phyloP scores from a whole-genome alignment of 2,797 vertebrate genomes.

The Mus spretus region DNA sequence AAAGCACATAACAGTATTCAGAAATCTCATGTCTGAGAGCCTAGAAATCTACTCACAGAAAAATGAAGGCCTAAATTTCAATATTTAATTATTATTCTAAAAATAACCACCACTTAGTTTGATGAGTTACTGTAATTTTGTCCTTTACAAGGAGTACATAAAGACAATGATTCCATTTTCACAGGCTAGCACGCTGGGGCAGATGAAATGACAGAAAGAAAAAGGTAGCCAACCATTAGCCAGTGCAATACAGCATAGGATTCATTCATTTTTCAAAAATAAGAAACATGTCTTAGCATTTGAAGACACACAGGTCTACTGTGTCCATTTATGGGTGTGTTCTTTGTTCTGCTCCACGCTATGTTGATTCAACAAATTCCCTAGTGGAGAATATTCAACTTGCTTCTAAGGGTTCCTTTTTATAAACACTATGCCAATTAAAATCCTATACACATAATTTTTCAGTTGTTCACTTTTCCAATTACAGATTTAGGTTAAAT shows the following conservation, averaged over 20 bases:
- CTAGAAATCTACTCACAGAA: slow-evolving; percentile 44
- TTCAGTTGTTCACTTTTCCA: slow-evolving; percentile 38
- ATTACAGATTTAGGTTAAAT: slow-evolving; percentile 59
- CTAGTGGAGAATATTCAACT: neutral
- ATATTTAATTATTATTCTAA: slow-evolving; percentile 27
- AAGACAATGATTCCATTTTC: neutral
- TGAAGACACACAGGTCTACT: neutral
- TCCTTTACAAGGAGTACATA: slow-evolving; percentile 53
- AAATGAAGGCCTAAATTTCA: slow-evolving; percentile 37
- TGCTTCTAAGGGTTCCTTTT: neutral
- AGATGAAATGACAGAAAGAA: neutral
- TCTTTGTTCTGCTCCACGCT: neutral
- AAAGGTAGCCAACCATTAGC: neutral
- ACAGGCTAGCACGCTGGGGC: neutral
- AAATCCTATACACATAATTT: slow-evolving; percentile 1
- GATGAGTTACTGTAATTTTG: slow-evolving; percentile 30
- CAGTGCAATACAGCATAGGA: neutral
- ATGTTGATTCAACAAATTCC: slow-evolving; percentile 30
- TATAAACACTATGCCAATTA: slow-evolving; percentile 40
- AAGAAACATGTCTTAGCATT: neutral
- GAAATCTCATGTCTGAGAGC: slow-evolving; percentile 13
- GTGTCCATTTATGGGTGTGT: neutral
- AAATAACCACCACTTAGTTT: slow-evolving; percentile 19
- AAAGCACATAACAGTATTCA: slow-evolving; percentile 33
- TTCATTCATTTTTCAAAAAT: neutral